Evolutionary conservation across 2,888 invertebrate genomes (phyloP), one percentile per base, ranked within the genome.

Genomic region (Lepidochrysops patricia): DNA sequence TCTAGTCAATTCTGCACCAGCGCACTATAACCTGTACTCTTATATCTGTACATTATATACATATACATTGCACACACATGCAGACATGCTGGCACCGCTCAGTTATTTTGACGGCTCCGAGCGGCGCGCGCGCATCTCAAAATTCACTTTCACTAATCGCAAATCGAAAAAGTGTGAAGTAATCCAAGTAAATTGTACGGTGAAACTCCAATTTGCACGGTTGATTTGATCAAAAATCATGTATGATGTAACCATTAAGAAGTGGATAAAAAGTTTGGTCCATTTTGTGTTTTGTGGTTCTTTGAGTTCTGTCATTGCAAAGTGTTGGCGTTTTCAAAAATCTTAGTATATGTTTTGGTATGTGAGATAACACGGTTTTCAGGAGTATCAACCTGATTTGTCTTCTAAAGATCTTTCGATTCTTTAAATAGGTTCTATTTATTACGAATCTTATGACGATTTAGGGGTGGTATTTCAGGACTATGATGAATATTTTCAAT

Each of bases 101-200:
- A 87, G 87, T 86, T 82, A 84, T 86, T 86, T 84, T 83, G 84
- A 79, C 77, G 77, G 76, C 69, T 70, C 71, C 76, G 77, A 35
- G 58, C 68, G 57, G 75, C 74, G 81, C 80, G 80, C 87, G 80
- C 74, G 78, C 83, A 78, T 64, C 61, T 35, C 61, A 63, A 66
- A 66, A 63, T 64, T 67, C 67, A 64, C 68, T 67, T 68, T 67
- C 67, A 63, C 62, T 62, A 58, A 66, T 67, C 66, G 66, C 65
- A 65, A 65, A 63, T 61, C 58, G 62, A 66, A 68, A 64, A 68
- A 69, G 68, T 67, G 67, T 63, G 56, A 59, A 62, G 63, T 63
- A 64, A 66, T 67, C 62, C 57, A 61, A 62, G 48, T 58, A 32
- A 60, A 64, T 62, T 57, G 58, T 61, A 49, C 59, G 59, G 66